Conservation (phyloP, 2,113 vertebrate genomes). For the Petaurus breviceps region DNA sequence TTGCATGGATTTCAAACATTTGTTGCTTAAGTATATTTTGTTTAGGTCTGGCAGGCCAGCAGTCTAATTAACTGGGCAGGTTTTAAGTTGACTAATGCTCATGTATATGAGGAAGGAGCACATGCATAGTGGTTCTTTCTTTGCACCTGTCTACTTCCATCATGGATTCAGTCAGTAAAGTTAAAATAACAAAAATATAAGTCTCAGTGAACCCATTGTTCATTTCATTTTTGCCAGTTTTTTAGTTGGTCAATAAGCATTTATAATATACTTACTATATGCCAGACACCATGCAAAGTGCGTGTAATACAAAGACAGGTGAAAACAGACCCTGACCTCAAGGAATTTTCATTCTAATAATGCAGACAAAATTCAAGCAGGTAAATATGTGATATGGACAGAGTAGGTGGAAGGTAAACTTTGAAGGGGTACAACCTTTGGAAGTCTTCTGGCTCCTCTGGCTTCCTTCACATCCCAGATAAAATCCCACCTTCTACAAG, state of each 20-base stretch:
- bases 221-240: neutral
- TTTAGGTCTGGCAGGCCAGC: slow-evolving; percentile 49
- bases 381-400: neutral
- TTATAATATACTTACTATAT: neutral
- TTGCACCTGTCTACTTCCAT: slow-evolving; percentile 2
- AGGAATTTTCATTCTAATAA: neutral
- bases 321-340: neutral
- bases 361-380: neutral
- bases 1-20: slow-evolving; percentile 57
- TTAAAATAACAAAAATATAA: slow-evolving; percentile 46
- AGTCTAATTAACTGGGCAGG: slow-evolving; percentile 29
- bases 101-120: neutral
- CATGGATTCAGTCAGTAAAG: slow-evolving; percentile 1
- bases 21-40: slow-evolving; percentile 55
- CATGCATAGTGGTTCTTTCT: neutral
- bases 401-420: neutral
- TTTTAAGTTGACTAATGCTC: slow-evolving; percentile 38
- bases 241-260: neutral
- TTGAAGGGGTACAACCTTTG: neutral
- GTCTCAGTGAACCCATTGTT: neutral
- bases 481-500: neutral
- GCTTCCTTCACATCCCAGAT: neutral
- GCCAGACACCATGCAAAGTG: neutral
- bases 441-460: neutral
- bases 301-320: neutral